Conservation (phyloP, 2,797 vertebrate species). For the Chaenodraco wilsoni region DNA sequence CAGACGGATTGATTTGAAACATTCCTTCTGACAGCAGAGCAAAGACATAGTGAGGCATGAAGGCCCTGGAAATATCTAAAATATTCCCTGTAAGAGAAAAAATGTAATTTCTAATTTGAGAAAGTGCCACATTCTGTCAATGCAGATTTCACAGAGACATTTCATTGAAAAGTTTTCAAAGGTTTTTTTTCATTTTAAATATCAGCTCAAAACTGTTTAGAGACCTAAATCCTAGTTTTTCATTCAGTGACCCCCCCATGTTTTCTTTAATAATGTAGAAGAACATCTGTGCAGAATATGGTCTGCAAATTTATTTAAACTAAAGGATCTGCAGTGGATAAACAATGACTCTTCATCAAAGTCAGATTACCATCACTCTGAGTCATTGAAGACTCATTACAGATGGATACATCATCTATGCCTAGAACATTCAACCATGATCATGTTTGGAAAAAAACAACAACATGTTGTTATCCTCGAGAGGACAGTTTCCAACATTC, state of each 20-base stretch:
- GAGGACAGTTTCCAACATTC: background rate
- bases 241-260: background rate
- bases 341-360: slow-evolving; percentile 33
- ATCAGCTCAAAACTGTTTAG: slow-evolving; percentile 20
- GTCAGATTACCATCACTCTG: slow-evolving; percentile 26
- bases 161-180: slow-evolving; percentile 4
- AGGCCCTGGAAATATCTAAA: background rate
- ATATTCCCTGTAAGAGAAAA: slow-evolving; percentile 6
- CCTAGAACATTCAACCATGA: slow-evolving; percentile 1
- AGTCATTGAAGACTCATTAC: slow-evolving; percentile 43
- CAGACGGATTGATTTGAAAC: slow-evolving; percentile 53
- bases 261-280: slow-evolving; percentile 51
- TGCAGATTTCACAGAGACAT: background rate
- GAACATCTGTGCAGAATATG: slow-evolving; percentile 48
- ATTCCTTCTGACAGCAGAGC: slow-evolving; percentile 31
- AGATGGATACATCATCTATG: slow-evolving; percentile 25
- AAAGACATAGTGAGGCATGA: slow-evolving; percentile 9
- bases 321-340: slow-evolving; percentile 31
- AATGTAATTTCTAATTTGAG: slow-evolving; percentile 3
- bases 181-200: background rate
- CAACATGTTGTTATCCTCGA: background rate
- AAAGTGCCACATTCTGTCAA: slow-evolving; percentile 8
- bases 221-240: slow-evolving; percentile 17
- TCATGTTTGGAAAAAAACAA: background rate
- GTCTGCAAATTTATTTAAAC: slow-evolving; percentile 28